Base-by-base conservation (phyloP, 2,113 vertebrate species). In the Ursus arctos region DNA sequence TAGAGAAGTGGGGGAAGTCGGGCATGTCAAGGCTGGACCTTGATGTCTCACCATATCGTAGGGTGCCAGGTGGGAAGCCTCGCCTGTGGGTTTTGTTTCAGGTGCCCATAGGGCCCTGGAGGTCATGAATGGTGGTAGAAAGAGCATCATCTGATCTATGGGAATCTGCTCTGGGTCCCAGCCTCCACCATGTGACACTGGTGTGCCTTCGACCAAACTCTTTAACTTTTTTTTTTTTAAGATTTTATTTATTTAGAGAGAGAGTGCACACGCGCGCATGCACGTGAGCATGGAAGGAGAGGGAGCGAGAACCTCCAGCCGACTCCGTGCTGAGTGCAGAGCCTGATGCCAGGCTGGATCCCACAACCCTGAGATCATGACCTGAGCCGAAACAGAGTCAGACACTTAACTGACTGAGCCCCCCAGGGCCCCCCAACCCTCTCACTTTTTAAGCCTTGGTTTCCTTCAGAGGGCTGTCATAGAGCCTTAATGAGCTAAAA, bases 271-370 rank as follows among this genome's bases (percentile, higher is more conserved):
- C 3, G 24, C 1, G 10, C 11, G 10, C 4, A 43, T 53, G 53
- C 0, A 0, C 1, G 3, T 4, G 24, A 0, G 10, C 11, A 3
- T 11, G 12, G 18, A 69, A 69, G 33, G 67, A 36, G 18, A 36
- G 33, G 67, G 33, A 69, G n/a, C 19, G 18, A 69, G 33, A 69
- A 69, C n/a, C 67, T 69, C 67, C 67, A 21, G 67, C n/a, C 1
- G 8, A 69, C 15, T 69, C 67, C 4, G 4, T 4, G 67, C 33
- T 69, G 16, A 69, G n/a, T 8, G 1, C 33, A 36, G 67, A 69
- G 8, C 18, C n/a, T 4, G 9, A 36, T 16, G 3, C 33, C 3
- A 1, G 18, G 16, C 67, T 4, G 36, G 67, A 69, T 69, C 67
- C 33, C n/a, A 69, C 67, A n/a, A 69, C n/a, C 33, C 33, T 4